Evolutionary conservation across 2,113 vertebrate species (phyloP).

Genomic region (Porphyrio hochstetteri): DNA sequence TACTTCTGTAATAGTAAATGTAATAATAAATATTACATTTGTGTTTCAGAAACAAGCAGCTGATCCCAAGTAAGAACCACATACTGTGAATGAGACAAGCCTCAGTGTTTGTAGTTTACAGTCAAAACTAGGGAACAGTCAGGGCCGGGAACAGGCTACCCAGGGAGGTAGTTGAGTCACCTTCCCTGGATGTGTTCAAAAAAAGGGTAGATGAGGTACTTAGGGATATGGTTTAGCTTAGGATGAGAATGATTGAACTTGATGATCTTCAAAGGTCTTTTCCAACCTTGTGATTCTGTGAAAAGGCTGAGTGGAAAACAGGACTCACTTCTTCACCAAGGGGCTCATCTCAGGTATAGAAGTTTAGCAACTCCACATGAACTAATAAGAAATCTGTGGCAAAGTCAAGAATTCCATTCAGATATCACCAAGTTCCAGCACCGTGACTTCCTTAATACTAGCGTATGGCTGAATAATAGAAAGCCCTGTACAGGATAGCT

Average conservation of each 20-base stretch:
- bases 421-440: neutral
- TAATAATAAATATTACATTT: neutral
- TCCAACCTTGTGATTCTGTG: too few relatives aligned
- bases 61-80: neutral
- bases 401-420: neutral
- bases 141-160: too few relatives aligned
- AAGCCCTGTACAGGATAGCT: neutral
- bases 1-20: too few relatives aligned
- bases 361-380: neutral
- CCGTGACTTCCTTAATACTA: neutral
- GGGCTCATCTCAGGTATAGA: neutral
- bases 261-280: too few relatives aligned
- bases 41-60: neutral
- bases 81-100: neutral
- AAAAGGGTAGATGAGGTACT: too few relatives aligned
- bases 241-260: too few relatives aligned
- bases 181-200: too few relatives aligned
- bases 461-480: neutral
- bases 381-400: neutral
- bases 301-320: neutral
- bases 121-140: neutral
- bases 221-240: too few relatives aligned
- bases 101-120: neutral
- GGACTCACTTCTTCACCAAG: neutral
- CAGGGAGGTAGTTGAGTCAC: too few relatives aligned